phyloP scores from a whole-genome alignment of 2,797 vertebrate genomes.

The Gouania willdenowi region DNA sequence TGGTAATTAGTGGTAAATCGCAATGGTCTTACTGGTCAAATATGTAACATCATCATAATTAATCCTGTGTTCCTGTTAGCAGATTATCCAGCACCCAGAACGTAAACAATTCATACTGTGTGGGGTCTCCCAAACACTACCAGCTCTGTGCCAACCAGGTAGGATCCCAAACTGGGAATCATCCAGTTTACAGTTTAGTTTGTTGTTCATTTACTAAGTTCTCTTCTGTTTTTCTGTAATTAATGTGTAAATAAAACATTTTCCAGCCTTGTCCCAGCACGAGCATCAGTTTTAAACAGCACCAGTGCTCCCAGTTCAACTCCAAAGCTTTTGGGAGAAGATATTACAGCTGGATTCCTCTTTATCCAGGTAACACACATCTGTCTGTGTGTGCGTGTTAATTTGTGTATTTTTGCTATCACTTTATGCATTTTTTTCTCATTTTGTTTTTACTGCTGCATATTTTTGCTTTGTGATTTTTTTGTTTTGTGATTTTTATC shows the following conservation, averaged over 20 bases:
- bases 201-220: neutral
- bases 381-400: neutral
- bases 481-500: no score
- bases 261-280: conserved; percentile 79
- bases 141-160: conserved; percentile 86
- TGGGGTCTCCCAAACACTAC: conserved; percentile 80
- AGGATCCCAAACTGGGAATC: neutral
- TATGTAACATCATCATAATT: no score
- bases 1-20: no score
- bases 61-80: no score
- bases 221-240: neutral
- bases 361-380: conserved; percentile 76
- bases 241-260: conserved; percentile 20
- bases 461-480: no score
- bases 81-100: no score
- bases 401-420: neutral
- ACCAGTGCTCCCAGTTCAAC: conserved; percentile 88
- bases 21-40: no score
- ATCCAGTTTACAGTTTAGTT: neutral
- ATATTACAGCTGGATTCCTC: conserved; percentile 84
- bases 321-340: conserved; percentile 83
- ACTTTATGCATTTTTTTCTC: no score
- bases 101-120: conserved; percentile 76
- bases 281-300: conserved; percentile 84
- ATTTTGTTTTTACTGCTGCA: no score